A percentile compares a stretch with the other conserved stretches of the same genome.
These are phyloP conservation scores for Hemitrygon akajei DNA, from an alignment of 2,797 vertebrate genomes.

Conservation along the genomic window DNA sequence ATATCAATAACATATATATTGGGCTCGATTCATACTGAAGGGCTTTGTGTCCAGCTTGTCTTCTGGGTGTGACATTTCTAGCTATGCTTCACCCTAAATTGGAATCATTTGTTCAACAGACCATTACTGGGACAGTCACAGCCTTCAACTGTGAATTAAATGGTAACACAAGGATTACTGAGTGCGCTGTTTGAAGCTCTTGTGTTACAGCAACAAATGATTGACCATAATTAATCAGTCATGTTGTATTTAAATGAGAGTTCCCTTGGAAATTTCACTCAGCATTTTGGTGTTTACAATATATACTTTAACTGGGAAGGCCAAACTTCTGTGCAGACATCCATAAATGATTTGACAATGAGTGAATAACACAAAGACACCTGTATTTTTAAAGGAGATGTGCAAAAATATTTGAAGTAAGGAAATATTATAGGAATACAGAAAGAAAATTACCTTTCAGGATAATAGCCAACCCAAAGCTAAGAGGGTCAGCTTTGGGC, in stretches of 20 bases:
- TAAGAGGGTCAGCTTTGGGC: background rate
- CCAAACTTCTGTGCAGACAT: background rate
- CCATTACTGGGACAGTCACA: background rate
- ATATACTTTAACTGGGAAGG: background rate
- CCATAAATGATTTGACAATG: background rate
- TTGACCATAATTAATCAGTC: background rate
- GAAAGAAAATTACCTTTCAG: too few species aligned
- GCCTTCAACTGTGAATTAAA: background rate
- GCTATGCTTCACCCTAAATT: background rate
- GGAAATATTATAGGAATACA: background rate
- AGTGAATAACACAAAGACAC: too few species aligned
- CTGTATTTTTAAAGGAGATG: background rate
- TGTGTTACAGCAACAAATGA: background rate
- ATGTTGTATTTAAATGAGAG: background rate
- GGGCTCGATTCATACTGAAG: background rate
- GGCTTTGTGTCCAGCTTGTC: background rate
- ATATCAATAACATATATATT: background rate
- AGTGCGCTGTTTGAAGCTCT: background rate
- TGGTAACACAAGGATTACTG: background rate
- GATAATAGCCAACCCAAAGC: too few species aligned
- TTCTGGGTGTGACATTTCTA: background rate
- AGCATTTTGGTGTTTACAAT: background rate
- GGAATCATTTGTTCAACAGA: background rate
- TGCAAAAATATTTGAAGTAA: background rate
- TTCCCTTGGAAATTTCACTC: background rate